Conservation (phyloP, 2,888 invertebrate genomes). For the Drosophila tripunctata region DNA sequence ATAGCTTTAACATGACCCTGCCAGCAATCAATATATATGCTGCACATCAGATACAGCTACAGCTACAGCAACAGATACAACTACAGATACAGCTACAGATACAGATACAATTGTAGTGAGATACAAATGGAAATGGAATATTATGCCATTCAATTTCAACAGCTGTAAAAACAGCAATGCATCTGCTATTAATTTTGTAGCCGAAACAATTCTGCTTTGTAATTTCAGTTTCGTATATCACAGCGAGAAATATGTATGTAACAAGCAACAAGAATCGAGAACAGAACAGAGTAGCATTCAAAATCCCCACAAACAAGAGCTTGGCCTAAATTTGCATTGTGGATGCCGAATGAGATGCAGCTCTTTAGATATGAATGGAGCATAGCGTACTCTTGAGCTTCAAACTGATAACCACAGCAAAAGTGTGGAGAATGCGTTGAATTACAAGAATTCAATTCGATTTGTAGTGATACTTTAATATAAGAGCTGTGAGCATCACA, state of each 20-base stretch:
- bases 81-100: background rate
- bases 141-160: slow-evolving; percentile 21
- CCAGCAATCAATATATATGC: slow-evolving; percentile 32
- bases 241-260: too few relatives aligned
- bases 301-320: slow-evolving; percentile 40
- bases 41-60: background rate
- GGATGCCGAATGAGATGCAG: background rate
- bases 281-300: slow-evolving; percentile 18
- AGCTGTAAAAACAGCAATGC: slow-evolving; percentile 23
- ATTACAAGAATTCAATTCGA: too few relatives aligned
- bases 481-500: too few relatives aligned
- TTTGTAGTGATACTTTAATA: too few relatives aligned
- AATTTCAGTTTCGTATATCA: slow-evolving; percentile 35
- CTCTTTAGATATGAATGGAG: background rate
- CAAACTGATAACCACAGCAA: slow-evolving; percentile 22
- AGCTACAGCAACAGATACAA: too few relatives aligned
- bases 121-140: background rate
- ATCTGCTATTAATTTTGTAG: slow-evolving; percentile 43
- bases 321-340: slow-evolving; percentile 34
- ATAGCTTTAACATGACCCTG: slow-evolving; percentile 37
- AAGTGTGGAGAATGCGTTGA: slow-evolving; percentile 15
- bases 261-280: too few relatives aligned
- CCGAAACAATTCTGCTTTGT: slow-evolving; percentile 14
- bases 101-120: background rate
- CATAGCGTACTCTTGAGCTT: slow-evolving; percentile 13